phyloP scores from a whole-genome alignment of 1,140 invertebrate species.

The Drosophila varians region DNA sequence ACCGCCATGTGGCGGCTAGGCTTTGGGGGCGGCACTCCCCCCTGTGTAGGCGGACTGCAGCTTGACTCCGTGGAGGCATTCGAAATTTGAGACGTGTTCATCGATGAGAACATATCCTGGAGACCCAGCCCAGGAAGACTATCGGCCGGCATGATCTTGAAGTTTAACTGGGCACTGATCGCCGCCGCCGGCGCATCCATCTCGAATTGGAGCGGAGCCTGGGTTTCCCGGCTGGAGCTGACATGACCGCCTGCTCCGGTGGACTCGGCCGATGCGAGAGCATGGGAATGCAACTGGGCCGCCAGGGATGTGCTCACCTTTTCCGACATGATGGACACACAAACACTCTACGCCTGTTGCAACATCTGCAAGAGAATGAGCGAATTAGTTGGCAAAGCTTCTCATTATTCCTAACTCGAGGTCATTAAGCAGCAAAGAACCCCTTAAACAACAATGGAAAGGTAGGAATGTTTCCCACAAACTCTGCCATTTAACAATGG shows the following conservation, averaged over 20 bases:
- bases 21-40: conserved; percentile 46
- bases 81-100: conserved; percentile 83
- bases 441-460: not conserved
- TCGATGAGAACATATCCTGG: conserved; percentile 77
- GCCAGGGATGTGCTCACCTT: conserved; percentile 65
- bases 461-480: not conserved
- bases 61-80: conserved; percentile 77
- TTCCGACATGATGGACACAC: conserved; percentile 53
- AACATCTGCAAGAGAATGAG: conserved; percentile 31
- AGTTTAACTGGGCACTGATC: conserved; percentile 72
- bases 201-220: conserved; percentile 53
- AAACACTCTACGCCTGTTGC: conserved; percentile 16
- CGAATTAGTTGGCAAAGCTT: not conserved
- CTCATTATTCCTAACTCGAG: not conserved
- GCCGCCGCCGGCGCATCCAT: conserved; percentile 62
- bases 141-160: conserved; percentile 70
- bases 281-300: conserved; percentile 66
- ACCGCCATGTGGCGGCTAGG: conserved; percentile 74
- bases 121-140: conserved; percentile 57
- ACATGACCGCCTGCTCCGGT: conserved; percentile 2
- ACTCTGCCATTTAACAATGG: not conserved
- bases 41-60: conserved; percentile 56
- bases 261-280: conserved; percentile 39
- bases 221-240: conserved; percentile 24
- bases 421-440: not conserved